Evolutionary conservation across 2,888 invertebrate genomes (phyloP), one percentile per base, ranked within the genome.

Genomic region (Lapara coniferarum): DNA sequence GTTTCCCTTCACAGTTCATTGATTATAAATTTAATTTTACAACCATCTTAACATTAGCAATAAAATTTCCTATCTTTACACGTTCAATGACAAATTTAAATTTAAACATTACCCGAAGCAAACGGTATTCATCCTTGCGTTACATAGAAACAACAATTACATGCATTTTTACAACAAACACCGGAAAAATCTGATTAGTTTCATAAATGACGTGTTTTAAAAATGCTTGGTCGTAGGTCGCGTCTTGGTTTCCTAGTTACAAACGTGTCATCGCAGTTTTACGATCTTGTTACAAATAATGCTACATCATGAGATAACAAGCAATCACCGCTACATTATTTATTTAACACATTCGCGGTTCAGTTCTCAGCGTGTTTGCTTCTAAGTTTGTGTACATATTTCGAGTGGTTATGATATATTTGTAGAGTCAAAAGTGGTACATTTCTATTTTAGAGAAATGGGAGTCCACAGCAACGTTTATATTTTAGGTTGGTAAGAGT

Each of bases 141-240:
- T 19, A 63, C 16, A 13, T n/a, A 63, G 49, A 44, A 56, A 56
- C 37, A 56, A 37, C 19, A 13, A 63, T 63, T 63, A 63, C 63
- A 63, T 19, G 63, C 63, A 49, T 49, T 19, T 63, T 46, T 46
- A 46, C 12, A 13, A 16, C 59, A 63, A 46, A 63, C 63, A 49
- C 19, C 12, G 63, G 49, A 16, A 63, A 63, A 63, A 63, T 63
- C 46, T 63, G 46, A 63, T 63, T 63, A 49, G 46, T 49, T 49
- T 63, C 49, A 19, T 63, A 63, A 63, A 63, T 63, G 59, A 46
- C 10, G 46, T 63, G 4, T n/a, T 16, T 58, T 58, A 55, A 55
- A 55, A 59, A 46, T 49, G 49, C 49, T 63, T 63, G 63, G n/a
- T 63, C 63, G 63, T 63, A 63, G 19, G 63, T 63, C 63, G 63